Base-by-base conservation (phyloP, 1,140 invertebrate genomes). In the Lasioglossum baleicum region DNA sequence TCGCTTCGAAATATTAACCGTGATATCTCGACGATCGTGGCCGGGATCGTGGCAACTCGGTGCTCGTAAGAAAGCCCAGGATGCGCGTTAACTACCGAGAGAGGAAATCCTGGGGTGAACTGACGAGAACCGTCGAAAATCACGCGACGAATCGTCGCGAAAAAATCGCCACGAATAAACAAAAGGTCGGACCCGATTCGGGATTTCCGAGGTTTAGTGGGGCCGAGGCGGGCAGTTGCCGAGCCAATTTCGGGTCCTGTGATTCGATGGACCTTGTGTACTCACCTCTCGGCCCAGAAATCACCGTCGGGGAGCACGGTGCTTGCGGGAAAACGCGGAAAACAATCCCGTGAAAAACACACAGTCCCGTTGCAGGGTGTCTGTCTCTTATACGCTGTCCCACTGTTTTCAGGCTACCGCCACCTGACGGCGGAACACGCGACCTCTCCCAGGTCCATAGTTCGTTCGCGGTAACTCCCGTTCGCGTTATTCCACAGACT, bases 331-430 rank as follows among this genome's bases (percentile, higher is more conserved):
- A 90, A 90, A 87, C 84, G 74, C 81, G 88, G 81, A 88, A 88
- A 86, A 89, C 88, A 67, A 90, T 88, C 80, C 87, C 83, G 87
- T 87, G 79, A 87, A 90, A 88, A 89, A 88, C 83, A 88, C 89
- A 88, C 65, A 48, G 87, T 91, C 89, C 91, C 91, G 91, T 92
- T 91, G 86, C 87, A 91, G 91, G 91, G 91, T 92, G 90, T 90
- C 90, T 88, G 86, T 67, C 65, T 67, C 65, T 67, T 22, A 42
- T 89, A 85, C 86, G 90, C 87, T 89, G 90, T 90, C 87, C 87
- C 86, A 90, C 90, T 90, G 83, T 88, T 86, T 89, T 80, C 75
- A 81, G 85, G 68, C 85, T 91, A 88, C 71, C 85, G 89, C 90
- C 91, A 90, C 88, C 91, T 92, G 82, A 65, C 81, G 89, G 85